Evolutionary conservation across 1,140 invertebrate genomes (phyloP).

Genomic region (Diorhabda elongata): DNA sequence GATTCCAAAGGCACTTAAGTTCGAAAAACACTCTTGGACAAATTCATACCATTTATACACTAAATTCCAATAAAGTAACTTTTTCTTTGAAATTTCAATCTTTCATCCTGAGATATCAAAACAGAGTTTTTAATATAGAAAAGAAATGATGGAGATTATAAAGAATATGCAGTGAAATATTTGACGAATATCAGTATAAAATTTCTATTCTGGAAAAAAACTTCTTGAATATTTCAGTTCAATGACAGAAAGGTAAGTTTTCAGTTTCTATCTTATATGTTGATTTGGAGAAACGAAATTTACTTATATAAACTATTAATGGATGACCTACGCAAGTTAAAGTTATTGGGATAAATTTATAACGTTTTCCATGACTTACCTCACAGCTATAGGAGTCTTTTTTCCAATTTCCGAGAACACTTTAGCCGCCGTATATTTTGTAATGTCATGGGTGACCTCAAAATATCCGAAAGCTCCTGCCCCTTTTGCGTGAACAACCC

Average conservation of each 20-base stretch:
- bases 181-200: neutral
- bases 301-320: too few species aligned
- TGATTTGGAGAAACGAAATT: too few species aligned
- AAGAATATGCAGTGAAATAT: neutral
- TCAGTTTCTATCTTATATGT: too few species aligned
- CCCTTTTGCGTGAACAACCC: slow-evolving; percentile 97
- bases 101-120: too few species aligned
- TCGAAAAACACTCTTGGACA: too few species aligned
- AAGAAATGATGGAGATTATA: neutral
- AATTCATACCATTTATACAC: too few species aligned
- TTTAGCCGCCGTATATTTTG: slow-evolving; percentile 73
- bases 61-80: too few species aligned
- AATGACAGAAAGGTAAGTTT: too few species aligned
- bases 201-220: neutral
- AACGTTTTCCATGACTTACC: slow-evolving; percentile 39
- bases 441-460: slow-evolving; percentile 83
- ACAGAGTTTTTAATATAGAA: neutral
- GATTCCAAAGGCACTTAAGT: too few species aligned
- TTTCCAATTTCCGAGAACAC: slow-evolving; percentile 79
- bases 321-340: too few species aligned
- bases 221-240: too few species aligned
- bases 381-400: slow-evolving; percentile 70
- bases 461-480: slow-evolving; percentile 97
- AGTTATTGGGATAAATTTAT: neutral
- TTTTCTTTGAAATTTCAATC: too few species aligned